Evolutionary conservation across 2,888 invertebrate genomes (phyloP).

Genomic region (Erebia epiphron): DNA sequence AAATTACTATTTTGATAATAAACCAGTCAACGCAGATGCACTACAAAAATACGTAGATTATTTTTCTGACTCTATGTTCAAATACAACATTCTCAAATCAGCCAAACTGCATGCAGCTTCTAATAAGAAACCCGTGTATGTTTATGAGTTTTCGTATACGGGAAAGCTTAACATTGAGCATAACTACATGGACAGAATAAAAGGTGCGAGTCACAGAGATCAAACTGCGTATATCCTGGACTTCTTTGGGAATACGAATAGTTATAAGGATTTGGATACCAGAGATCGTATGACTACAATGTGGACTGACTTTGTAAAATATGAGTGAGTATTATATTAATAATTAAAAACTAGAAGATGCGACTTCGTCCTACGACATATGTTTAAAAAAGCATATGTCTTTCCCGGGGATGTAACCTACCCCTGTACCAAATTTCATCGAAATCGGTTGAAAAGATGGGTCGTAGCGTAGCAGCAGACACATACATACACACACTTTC

Average conservation of each 20-base stretch:
- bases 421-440: too few species aligned
- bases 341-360: not conserved
- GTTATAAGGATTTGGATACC: constrained; percentile 60
- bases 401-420: too few species aligned
- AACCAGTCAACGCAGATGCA: constrained; percentile 55
- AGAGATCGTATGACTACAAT: constrained; percentile 67
- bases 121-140: constrained; percentile 55
- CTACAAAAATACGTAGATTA: constrained; percentile 65
- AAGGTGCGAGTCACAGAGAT: constrained; percentile 74
- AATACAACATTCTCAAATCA: constrained; percentile 66
- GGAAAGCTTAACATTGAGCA: constrained; percentile 67
- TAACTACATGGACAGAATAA: constrained; percentile 61
- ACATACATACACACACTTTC: too few species aligned
- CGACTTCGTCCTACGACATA: too few species aligned
- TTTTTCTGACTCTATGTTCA: constrained; percentile 74
- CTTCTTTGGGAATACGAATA: constrained; percentile 61
- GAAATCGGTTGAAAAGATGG: too few species aligned
- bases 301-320: constrained; percentile 73
- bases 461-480: too few species aligned
- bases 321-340: constrained; percentile 58
- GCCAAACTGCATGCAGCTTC: constrained; percentile 58
- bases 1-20: constrained; percentile 61
- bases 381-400: too few species aligned
- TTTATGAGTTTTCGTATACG: constrained; percentile 71
- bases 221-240: constrained; percentile 70